These are phyloP conservation scores for Rhorus exstirpatorius DNA, from an alignment of 2,888 invertebrate genomes.

Conservation along the genomic window DNA sequence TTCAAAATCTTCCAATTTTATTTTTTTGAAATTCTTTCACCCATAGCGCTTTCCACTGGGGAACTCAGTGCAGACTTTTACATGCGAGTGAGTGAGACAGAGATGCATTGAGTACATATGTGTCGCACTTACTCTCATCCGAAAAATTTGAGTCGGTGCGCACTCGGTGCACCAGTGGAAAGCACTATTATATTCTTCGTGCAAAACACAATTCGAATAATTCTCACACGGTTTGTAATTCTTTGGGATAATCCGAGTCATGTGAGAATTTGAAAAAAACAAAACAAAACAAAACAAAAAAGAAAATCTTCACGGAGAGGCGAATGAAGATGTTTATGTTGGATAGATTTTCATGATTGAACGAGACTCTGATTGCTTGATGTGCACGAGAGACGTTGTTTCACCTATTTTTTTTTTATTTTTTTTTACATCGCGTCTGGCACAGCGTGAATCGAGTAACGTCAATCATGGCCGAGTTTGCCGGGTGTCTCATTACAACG, in stretches of 20 bases:
- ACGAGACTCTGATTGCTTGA: slow-evolving; percentile 40
- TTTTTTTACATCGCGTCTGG: slow-evolving; percentile 36
- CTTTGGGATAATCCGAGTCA: no score
- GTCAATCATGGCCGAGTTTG: slow-evolving; percentile 58
- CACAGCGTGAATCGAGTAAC: slow-evolving; percentile 58
- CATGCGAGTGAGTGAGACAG: no score
- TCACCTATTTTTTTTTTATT: slow-evolving; percentile 27
- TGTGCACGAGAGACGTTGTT: slow-evolving; percentile 9
- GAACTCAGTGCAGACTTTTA: no score
- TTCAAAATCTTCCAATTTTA: neutral
- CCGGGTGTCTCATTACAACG: slow-evolving; percentile 67
- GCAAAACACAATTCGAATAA: neutral
- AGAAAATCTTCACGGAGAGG: neutral
- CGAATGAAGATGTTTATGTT: slow-evolving; percentile 4
- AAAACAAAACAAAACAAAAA: neutral
- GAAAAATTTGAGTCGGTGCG: no score
- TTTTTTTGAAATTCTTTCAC: neutral
- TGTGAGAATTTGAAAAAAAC: neutral
- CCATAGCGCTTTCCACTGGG: no score
- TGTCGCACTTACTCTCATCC: no score
- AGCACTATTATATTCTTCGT: neutral
- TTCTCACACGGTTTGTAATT: no score
- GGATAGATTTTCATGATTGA: neutral
- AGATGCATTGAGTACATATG: no score
- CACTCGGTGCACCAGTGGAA: no score